These are phyloP conservation scores for Phallusia fumigata DNA, from an alignment of 23 tunicate species.

Conservation along the genomic window DNA sequence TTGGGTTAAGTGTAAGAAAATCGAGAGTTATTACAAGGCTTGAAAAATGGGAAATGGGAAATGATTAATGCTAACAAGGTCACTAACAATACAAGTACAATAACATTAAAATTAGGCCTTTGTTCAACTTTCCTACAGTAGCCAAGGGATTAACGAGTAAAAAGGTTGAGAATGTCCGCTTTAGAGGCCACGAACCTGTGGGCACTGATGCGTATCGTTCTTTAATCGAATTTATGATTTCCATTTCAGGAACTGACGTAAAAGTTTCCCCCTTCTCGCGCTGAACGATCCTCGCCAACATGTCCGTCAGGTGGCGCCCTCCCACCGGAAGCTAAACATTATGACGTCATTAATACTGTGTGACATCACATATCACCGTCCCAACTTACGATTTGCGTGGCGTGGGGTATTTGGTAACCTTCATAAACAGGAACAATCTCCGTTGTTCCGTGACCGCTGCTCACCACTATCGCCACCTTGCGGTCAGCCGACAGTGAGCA, in stretches of 20 bases:
- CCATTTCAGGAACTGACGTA: slow-evolving; percentile 51
- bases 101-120: no score
- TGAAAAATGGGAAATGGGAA: no score
- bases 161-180: no score
- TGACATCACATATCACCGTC: no score
- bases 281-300: slow-evolving; percentile 33
- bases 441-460: slow-evolving; percentile 63
- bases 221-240: slow-evolving; percentile 53
- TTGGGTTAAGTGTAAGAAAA: no score
- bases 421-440: slow-evolving; percentile 70
- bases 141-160: no score
- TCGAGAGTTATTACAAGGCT: no score
- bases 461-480: slow-evolving; percentile 62
- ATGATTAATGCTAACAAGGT: no score
- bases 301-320: slow-evolving; percentile 66
- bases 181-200: slow-evolving; percentile 27
- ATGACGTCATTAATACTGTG: background rate
- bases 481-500: slow-evolving; percentile 38
- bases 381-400: background rate
- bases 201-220: slow-evolving; percentile 43
- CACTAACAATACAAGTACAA: no score
- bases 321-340: slow-evolving; percentile 53
- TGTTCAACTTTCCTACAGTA: no score
- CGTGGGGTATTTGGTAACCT: slow-evolving; percentile 25
- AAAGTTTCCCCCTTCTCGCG: slow-evolving; percentile 49